Base-by-base conservation (phyloP, 2,797 vertebrate genomes). In the Eurystomus glaucurus region DNA sequence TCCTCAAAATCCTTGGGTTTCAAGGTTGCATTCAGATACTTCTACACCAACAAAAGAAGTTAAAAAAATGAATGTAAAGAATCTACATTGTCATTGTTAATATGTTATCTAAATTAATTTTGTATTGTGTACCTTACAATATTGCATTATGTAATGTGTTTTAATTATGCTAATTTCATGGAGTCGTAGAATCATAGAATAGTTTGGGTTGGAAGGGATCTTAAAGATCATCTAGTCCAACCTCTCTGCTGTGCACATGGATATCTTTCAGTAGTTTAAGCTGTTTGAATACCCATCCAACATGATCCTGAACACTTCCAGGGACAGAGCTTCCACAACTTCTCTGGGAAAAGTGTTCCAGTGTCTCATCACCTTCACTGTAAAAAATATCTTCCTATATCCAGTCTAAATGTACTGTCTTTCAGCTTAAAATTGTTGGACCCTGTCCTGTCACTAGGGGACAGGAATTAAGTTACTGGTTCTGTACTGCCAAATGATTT, bases 241-340 rank as follows among this genome's bases (percentile, higher is more conserved):
- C 8, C 13, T 23, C 3, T 33, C 11, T 69, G 11, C 14, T 2
- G 8, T 18, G 11, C 17, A 4, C 15, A 57, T 10, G 10, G 16
- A 29, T 20, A n/a, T 15, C 20, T 64, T 46, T 23, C 35, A 37
- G 37, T 37, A 39, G 6, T 72, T 18, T 18, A 68, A 19, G 21
- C 4, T 41, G 19, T 45, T 69, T 37, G 60, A 64, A 84, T 2
- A 7, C 18, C 14, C 2, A 3, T 29, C 19, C 25, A 21, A 12
- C 14, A 6, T 22, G 26, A 25, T 5, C 31, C 64, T 64, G 50
- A 50, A 51, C 9, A 17, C 1, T 61, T 51, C 13, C 26, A 33
- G 9, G 14, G 31, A 57, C 4, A 9, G 3, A 6, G 2, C 6
- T 72, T 6, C 6, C 10, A 26, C 41, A 62, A 1, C 15, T 55